Base-by-base conservation (phyloP, 1,140 invertebrate genomes). In the Apis florea region DNA sequence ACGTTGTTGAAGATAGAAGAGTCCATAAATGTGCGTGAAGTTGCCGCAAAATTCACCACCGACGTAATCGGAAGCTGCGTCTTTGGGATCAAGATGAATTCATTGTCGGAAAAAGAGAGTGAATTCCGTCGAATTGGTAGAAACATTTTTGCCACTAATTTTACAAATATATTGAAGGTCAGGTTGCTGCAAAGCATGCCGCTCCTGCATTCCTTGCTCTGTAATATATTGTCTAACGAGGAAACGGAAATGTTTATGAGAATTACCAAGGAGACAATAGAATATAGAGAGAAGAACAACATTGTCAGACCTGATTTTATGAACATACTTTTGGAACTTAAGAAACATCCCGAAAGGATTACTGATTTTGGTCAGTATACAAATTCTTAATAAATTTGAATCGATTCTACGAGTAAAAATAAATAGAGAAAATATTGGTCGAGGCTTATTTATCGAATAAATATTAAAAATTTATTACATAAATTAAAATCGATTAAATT, bases 21-120 rank as follows among this genome's bases (percentile, higher is more conserved):
- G 1, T 87, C 88, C n/a, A 87, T 95, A 31, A 93, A 95, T 66
- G 89, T 94, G 4, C 93, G 94, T 85, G 92, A 95, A 51, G 56
- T 94, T 0, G 86, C 93, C n/a, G 91, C 90, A 0, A 90, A 91
- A 24, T 95, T 93, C 75, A 92, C 94, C 0, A 94, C 93, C 9
- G 95, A 95, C 85, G 92, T 95, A 3, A 95, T 95, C 63, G 94
- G 92, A 0, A 92, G 91, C 5, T 94, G 93, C 67, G 95, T 93
- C n/a, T 95, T 95, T 88, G 95, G 95, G 0, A 90, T 95, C n/a
- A 92, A 95, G 64, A 92, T 91, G 79, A 93, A 94, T 66, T 89
- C 93, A 17, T 85, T 95, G 21, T 88, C 90, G 64, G 86, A 95
- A 77, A 90, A 92, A 21, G 88, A 95, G 64, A 92, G 92, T 4